Evolutionary conservation across 2,113 vertebrate species (phyloP).

Genomic region (Centropus unirufus): DNA sequence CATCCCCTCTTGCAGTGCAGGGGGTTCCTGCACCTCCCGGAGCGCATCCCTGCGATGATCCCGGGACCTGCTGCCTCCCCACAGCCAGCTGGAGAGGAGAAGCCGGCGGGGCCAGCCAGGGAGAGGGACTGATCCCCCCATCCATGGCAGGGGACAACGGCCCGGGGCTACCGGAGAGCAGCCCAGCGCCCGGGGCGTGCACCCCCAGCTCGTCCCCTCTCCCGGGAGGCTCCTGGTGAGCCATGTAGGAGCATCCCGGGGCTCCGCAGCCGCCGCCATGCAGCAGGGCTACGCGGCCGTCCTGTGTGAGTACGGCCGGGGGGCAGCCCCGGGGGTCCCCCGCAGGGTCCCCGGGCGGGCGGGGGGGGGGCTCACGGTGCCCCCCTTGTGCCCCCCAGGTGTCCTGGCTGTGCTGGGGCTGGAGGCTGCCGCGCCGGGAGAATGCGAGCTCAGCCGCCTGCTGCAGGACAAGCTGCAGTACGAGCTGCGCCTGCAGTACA

Average conservation of each 20-base stretch:
- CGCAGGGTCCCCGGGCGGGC: no score
- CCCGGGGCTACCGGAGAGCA: background rate
- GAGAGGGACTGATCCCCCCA: constrained; percentile 37
- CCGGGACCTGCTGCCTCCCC: background rate
- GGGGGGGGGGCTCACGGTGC: no score
- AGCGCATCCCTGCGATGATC: background rate
- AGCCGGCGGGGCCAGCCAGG: background rate
- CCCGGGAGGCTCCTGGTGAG: background rate
- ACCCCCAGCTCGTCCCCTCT: background rate
- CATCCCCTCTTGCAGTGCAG: background rate
- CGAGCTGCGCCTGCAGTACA: constrained; percentile 48
- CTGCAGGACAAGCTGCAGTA: constrained; percentile 60
- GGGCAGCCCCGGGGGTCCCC: background rate
- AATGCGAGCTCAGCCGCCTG: constrained; percentile 42
- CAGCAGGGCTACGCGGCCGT: constrained; percentile 28
- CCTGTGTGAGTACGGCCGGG: constrained; percentile 43
- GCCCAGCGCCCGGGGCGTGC: background rate
- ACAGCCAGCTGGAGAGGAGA: background rate
- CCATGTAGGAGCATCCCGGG: constrained; percentile 33
- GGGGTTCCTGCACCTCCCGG: background rate
- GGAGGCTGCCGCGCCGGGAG: background rate
- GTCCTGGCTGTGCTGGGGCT: constrained; percentile 39
- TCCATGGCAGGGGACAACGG: constrained; percentile 35
- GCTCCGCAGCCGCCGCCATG: background rate
- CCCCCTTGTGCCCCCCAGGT: background rate